These are phyloP conservation scores for Papilio elwesi DNA, from an alignment of 2,888 invertebrate genomes.

Conservation along the genomic window DNA sequence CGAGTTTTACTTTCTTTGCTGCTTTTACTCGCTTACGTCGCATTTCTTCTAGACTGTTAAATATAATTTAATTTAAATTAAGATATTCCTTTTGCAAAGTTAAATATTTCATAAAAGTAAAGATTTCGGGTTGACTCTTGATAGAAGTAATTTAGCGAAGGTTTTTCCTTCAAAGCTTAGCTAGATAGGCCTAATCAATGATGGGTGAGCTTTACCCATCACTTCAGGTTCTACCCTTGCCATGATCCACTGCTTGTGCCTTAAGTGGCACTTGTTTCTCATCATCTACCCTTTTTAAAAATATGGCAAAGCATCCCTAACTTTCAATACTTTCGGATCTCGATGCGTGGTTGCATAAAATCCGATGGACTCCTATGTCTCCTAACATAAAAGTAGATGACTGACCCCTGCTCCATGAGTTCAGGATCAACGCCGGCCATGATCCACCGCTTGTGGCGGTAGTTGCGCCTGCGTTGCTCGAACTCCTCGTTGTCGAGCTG, in stretches of 20 bases:
- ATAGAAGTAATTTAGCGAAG: too few species aligned
- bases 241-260: slow-evolving; percentile 93
- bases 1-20: slow-evolving; percentile 74
- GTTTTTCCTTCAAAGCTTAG: too few species aligned
- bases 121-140: too few species aligned
- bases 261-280: slow-evolving; percentile 85
- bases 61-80: slow-evolving; percentile 19
- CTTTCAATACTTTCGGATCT: too few species aligned
- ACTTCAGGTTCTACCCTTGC: slow-evolving; percentile 93
- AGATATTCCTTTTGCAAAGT: not conserved
- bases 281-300: too few species aligned
- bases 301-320: too few species aligned
- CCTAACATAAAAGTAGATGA: not conserved
- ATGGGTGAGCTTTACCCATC: slow-evolving; percentile 78
- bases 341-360: too few species aligned
- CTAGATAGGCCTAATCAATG: too few species aligned
- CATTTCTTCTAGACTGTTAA: slow-evolving; percentile 74
- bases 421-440: slow-evolving; percentile 93
- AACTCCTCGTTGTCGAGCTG: slow-evolving; percentile 95
- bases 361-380: too few species aligned
- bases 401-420: slow-evolving; percentile 87
- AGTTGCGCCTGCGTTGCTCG: slow-evolving; percentile 93
- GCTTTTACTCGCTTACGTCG: slow-evolving; percentile 71
- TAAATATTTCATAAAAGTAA: too few species aligned
- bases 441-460: slow-evolving; percentile 94